Evolutionary conservation across 2,797 vertebrate species (phyloP), one percentile per base, ranked within the genome.

Genomic region (Dromococcyx pavoninus): DNA sequence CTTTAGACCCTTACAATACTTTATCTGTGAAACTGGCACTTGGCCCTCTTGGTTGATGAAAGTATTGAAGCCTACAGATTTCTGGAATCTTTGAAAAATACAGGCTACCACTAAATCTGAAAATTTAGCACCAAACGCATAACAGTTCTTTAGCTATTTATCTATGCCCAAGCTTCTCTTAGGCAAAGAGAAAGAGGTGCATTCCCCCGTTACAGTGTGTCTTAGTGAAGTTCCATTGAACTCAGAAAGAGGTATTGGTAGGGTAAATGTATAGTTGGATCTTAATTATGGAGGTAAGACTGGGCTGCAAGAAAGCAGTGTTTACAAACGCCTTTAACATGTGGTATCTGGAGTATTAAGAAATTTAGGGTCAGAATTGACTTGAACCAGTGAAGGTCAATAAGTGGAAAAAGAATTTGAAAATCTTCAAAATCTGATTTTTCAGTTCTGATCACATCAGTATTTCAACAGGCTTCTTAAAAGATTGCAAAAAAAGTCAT

Each of bases 171-270:
- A 17, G 5, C 4, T 65, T 92, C 13, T 62, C 41, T 76, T 44
- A 37, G n/a, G 22, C 8, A 64, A 64, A 79, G 5, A 28, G 10
- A 7, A 78, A 44, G 22, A 56, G 0, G 1, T 41, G 8, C 10
- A n/a, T 3, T 39, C 14, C 3, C 4, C 13, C 7, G 17, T 37
- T 56, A 11, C 1, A 1, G 8, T 25, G 2, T 37, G 12, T 62
- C 62, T 46, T 43, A 17, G 4, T 62, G 30, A 78, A 60, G 28
- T 54, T 76, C 58, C 43, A 58, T 2, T 57, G 19, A 65, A 67
- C 23, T 78, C 13, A 61, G 28, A 13, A 60, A n/a, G 27, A 61
- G 8, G 2, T 33, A 43, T 50, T 54, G 8, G 9, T 30, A 21
- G 5, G 10, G 9, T 22, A 22, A 44, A 6, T 1, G 60, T 17